Percentiles rank a stretch among this genome's conserved stretches.
These are phyloP conservation scores for Paracanthobrama guichenoti DNA, from an alignment of 2,113 vertebrate genomes.

Conservation along the genomic window DNA sequence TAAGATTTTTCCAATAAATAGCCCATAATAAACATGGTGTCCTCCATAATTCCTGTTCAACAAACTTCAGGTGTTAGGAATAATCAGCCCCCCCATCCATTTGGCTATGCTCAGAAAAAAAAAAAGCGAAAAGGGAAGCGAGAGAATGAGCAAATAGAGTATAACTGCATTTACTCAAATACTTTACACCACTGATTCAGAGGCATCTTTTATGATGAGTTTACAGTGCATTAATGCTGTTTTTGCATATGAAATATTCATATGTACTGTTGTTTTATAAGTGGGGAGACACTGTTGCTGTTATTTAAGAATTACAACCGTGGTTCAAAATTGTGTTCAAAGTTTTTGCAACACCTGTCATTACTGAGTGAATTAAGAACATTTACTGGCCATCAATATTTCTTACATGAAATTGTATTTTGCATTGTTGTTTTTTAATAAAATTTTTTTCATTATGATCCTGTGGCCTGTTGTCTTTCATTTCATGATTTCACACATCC, in stretches of 20 bases:
- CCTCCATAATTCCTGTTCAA: no score
- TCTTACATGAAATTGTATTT: no score
- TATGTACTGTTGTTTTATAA: neutral
- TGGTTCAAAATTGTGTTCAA: neutral
- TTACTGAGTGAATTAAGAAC: slow-evolving; percentile 2
- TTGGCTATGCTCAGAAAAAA: no score
- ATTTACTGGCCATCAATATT: no score
- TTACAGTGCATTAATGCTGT: neutral
- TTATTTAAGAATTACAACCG: neutral
- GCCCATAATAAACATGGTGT: no score
- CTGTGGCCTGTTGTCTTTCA: neutral
- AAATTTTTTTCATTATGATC: neutral
- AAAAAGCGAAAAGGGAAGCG: no score
- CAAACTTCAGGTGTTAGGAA: no score
- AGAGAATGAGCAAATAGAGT: no score
- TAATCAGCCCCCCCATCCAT: no score
- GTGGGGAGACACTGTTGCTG: neutral
- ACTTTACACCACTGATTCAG: neutral
- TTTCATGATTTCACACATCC: neutral
- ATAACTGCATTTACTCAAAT: no score
- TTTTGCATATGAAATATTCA: neutral
- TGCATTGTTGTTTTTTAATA: no score
- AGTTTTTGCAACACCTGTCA: neutral
- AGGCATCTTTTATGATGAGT: neutral
- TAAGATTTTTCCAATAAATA: no score